Base-by-base conservation (phyloP, 1,140 invertebrate species). In the Grapholita molesta region DNA sequence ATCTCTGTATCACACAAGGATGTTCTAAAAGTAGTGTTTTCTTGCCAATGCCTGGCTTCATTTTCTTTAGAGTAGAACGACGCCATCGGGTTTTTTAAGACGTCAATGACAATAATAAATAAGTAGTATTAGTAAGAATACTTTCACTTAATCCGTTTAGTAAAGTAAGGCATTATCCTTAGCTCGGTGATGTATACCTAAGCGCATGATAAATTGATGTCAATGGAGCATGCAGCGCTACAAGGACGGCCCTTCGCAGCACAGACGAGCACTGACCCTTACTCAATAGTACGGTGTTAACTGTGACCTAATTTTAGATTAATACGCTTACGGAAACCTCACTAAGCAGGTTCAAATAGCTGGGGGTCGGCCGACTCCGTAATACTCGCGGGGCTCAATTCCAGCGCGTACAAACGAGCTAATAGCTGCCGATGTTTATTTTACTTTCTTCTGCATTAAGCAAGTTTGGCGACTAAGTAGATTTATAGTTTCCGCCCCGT, bases 271-370 rank as follows among this genome's bases (percentile, higher is more conserved):
- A 85, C 64, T 88, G 86, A 90, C 86, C 88, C 75, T 82, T 80
- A 80, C 79, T 86, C 88, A 79, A 85, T 84, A 83, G 82, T 73
- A 74, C 78, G 74, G 81, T 82, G 81, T 88, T 85, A 87, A 86
- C 82, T 86, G 83, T 81, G 88, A 91, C 89, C 89, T 85, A 91
- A 91, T 91, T 91, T 85, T 79, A 85, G 82, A 90, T 90, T 90
- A 89, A 91, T 91, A 85, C 86, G 83, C 83, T 90, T 91, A 91
- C 86, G 85, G 89, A 91, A 91, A 89, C 89, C 89, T 90, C 88
- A 91, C 88, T 86, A 89, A 88, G 85, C 85, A 80, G 82, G 85
- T 88, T 86, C 86, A 80, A 88, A 88, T 86, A 77, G 85, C 84
- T 83, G 72, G 78, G 79, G 83, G 77, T 83, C 83, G 81, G 78